Evolutionary conservation across 2,113 vertebrate species (phyloP).

Genomic region (Oryctolagus cuniculus): DNA sequence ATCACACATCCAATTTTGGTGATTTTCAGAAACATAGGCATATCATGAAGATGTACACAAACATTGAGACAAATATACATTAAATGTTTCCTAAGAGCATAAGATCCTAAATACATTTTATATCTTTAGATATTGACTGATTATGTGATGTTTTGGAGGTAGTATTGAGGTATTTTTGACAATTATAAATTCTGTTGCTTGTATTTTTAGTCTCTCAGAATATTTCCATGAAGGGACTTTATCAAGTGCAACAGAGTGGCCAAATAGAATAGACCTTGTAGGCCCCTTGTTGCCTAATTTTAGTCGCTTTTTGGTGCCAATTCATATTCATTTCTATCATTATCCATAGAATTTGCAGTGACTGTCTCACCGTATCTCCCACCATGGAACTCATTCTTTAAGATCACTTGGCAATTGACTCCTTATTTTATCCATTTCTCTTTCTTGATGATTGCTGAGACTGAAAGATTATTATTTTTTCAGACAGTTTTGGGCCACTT

Average conservation of each 20-base stretch:
- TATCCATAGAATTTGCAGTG: background rate
- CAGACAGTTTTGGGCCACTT: no score
- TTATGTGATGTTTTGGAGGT: background rate
- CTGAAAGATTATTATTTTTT: background rate
- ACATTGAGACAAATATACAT: background rate
- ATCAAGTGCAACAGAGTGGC: accelerated
- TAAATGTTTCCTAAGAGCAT: no score
- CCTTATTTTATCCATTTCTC: background rate
- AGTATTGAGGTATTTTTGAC: background rate
- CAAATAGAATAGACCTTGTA: accelerated
- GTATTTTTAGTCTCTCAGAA: background rate
- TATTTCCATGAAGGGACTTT: background rate
- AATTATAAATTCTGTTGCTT: background rate
- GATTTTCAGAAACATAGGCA: accelerated
- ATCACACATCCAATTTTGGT: background rate
- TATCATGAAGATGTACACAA: accelerated
- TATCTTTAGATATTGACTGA: background rate
- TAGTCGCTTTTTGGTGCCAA: background rate
- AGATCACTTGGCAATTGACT: accelerated
- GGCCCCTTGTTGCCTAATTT: accelerated
- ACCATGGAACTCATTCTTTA: accelerated
- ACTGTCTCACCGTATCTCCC: accelerated
- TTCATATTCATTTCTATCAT: background rate
- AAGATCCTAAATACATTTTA: background rate
- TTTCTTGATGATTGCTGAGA: background rate